phyloP scores from a whole-genome alignment of 2,797 vertebrate genomes.

The Novumbra hubbsi region DNA sequence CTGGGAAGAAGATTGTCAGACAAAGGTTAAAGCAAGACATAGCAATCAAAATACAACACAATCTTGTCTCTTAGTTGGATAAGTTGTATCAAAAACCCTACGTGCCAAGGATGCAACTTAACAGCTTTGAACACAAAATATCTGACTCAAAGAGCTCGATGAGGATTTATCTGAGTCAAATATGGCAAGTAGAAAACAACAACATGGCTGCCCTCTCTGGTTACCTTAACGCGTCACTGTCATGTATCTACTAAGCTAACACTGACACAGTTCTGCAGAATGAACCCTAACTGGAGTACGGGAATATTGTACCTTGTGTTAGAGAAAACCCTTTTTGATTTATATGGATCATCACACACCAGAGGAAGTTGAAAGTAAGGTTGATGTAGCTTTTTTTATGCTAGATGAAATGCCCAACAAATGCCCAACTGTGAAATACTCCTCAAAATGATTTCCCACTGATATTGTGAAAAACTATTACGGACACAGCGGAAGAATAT shows the following conservation, averaged over 20 bases:
- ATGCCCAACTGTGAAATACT: too few relatives aligned
- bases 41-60: slow-evolving; percentile 42
- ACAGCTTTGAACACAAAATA: slow-evolving; percentile 55
- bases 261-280: not conserved
- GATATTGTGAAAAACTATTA: too few relatives aligned
- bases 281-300: not conserved
- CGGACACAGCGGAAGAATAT: too few relatives aligned
- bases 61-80: slow-evolving; percentile 58
- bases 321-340: not conserved
- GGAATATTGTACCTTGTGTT: not conserved
- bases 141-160: slow-evolving; percentile 43
- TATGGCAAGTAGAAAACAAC: slow-evolving; percentile 44
- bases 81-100: slow-evolving; percentile 54
- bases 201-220: slow-evolving; percentile 29
- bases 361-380: too few relatives aligned
- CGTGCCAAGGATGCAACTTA: slow-evolving; percentile 47
- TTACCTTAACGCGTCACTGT: slow-evolving; percentile 3
- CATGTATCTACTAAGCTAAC: too few relatives aligned
- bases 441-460: too few relatives aligned
- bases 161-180: slow-evolving; percentile 56
- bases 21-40: slow-evolving; percentile 40
- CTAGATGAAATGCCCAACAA: too few relatives aligned
- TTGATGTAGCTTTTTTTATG: too few relatives aligned
- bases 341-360: not conserved
- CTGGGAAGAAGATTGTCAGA: slow-evolving; percentile 1